Evolutionary conservation across 2,888 invertebrate genomes (phyloP).

Genomic region (Octonoba sinensis): DNA sequence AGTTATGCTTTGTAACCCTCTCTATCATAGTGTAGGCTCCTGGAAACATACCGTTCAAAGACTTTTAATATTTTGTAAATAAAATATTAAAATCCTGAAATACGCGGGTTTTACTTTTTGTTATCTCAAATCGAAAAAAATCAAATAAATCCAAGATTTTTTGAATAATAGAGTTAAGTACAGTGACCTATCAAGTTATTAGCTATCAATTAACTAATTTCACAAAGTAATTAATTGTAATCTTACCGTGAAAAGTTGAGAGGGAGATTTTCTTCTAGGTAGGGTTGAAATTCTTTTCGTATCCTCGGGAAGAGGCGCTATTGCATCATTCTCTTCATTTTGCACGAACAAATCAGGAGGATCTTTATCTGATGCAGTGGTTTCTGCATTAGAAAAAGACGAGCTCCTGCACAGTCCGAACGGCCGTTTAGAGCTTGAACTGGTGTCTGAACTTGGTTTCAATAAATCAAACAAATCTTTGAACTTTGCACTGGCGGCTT

Average conservation of each 20-base stretch:
- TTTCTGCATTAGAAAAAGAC: conserved; percentile 59
- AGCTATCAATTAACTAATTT: too few relatives aligned
- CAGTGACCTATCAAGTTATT: too few relatives aligned
- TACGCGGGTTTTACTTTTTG: too few relatives aligned
- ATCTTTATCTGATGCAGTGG: conserved; percentile 1
- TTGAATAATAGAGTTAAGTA: too few relatives aligned
- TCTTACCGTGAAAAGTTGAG: conserved; percentile 28
- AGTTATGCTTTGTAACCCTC: too few relatives aligned
- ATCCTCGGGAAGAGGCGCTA: conserved; percentile 4
- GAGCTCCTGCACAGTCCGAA: conserved; percentile 54
- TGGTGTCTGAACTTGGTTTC: conserved; percentile 33
- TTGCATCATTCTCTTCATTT: conserved; percentile 9
- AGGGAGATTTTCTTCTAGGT: conserved; percentile 24
- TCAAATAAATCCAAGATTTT: too few relatives aligned
- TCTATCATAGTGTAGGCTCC: too few relatives aligned
- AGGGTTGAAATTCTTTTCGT: conserved; percentile 23
- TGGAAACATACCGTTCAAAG: too few relatives aligned
- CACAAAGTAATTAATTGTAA: too few relatives aligned
- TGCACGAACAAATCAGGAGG: neutral
- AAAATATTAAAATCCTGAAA: too few relatives aligned
- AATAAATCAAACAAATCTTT: conserved; percentile 43
- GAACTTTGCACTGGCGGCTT: conserved; percentile 27
- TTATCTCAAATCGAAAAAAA: too few relatives aligned
- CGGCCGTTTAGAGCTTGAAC: conserved; percentile 15
- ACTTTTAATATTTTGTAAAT: too few relatives aligned